These are phyloP conservation scores for Apus apus DNA, from an alignment of 2,113 vertebrate genomes.

Conservation along the genomic window DNA sequence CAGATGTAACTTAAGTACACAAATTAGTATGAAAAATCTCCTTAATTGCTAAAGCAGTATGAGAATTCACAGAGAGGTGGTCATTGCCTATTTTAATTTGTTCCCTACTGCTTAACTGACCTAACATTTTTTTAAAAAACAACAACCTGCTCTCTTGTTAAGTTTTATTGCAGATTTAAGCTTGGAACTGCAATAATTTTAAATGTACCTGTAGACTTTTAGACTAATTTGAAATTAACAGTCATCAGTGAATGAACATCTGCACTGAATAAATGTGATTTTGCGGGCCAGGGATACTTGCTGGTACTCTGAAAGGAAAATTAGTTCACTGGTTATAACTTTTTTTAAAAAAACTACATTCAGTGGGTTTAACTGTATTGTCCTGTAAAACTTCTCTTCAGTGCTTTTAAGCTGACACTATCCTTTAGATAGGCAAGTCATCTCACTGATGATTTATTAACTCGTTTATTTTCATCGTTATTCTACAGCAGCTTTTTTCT, in stretches of 20 bases:
- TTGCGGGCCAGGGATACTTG: not conserved
- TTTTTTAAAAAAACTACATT: not conserved
- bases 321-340: not conserved
- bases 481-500: accelerated
- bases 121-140: not conserved
- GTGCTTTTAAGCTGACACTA: not conserved
- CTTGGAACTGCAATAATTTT: not conserved
- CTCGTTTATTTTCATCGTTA: not conserved
- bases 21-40: not conserved
- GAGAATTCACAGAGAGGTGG: not conserved
- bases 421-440: not conserved
- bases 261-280: not conserved
- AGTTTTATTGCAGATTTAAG: not conserved
- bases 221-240: not conserved
- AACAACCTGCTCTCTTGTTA: not conserved
- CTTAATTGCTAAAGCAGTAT: not conserved
- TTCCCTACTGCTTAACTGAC: not conserved
- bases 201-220: not conserved
- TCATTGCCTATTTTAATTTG: not conserved
- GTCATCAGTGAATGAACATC: not conserved
- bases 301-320: not conserved
- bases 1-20: not conserved
- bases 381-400: no score
- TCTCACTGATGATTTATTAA: not conserved
- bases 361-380: not conserved